Evolutionary conservation across 2,113 vertebrate species (phyloP).

Genomic region (Pavo muticus): DNA sequence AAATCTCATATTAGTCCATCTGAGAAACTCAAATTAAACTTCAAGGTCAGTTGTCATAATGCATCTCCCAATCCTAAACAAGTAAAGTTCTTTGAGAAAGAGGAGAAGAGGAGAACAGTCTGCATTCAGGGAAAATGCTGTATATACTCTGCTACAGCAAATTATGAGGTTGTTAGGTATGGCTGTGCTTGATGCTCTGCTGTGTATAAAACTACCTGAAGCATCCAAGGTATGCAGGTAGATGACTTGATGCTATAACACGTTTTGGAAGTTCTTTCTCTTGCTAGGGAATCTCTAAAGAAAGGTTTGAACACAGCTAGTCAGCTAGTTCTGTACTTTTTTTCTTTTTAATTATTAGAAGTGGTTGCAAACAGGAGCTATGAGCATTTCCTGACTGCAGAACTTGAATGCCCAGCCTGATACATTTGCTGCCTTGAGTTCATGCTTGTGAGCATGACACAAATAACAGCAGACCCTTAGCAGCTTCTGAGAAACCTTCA

Average conservation of each 20-base stretch:
- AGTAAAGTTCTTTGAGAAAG: neutral
- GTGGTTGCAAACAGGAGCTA: neutral
- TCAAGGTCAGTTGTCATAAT: neutral
- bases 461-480: neutral
- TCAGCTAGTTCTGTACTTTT: neutral
- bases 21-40: neutral
- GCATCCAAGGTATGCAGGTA: too few species aligned
- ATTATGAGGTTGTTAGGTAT: neutral
- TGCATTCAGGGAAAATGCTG: neutral
- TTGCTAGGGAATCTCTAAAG: neutral
- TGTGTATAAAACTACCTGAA: neutral
- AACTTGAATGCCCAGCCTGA: neutral
- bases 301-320: neutral
- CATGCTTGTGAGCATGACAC: rapidly evolving
- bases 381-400: neutral
- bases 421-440: neutral
- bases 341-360: neutral
- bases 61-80: neutral
- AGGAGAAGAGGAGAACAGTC: neutral
- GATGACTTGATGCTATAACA: neutral
- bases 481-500: neutral
- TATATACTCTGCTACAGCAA: neutral
- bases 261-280: rapidly evolving
- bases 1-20: neutral
- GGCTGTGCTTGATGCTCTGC: rapidly evolving